These are phyloP conservation scores for Myotis lucifugus DNA, from an alignment of 2,113 vertebrate species.

Conservation along the genomic window DNA sequence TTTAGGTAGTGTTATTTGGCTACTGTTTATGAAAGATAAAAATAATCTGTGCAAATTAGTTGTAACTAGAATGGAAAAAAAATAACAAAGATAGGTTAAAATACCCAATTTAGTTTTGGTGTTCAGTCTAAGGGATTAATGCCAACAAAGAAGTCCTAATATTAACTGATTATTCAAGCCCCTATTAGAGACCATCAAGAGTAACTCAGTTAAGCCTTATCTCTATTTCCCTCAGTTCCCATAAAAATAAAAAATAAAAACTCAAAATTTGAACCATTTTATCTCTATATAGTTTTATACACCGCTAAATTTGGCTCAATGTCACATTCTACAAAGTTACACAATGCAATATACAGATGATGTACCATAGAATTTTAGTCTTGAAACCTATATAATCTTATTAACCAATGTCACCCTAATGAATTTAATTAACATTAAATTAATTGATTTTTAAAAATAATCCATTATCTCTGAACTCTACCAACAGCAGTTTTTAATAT, in stretches of 20 bases:
- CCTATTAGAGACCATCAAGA: background rate
- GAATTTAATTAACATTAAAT: background rate
- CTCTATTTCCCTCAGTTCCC: background rate
- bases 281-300: background rate
- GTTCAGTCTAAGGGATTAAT: background rate
- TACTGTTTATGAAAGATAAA: conserved; percentile 82
- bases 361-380: background rate
- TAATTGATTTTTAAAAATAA: background rate
- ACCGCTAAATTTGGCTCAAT: background rate
- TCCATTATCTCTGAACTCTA: background rate
- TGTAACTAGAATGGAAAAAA: conserved; percentile 76
- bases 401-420: background rate
- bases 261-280: background rate
- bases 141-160: background rate
- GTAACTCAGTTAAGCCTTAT: background rate
- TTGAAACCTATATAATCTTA: background rate
- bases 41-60: conserved; percentile 83
- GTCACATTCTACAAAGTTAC: background rate
- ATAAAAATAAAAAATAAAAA: background rate
- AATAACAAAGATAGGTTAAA: conserved; percentile 74
- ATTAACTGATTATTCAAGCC: background rate
- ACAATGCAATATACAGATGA: background rate
- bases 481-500: background rate
- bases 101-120: conserved; percentile 72
- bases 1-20: conserved; percentile 47